Conservation (phyloP, 2,113 vertebrate species). For the Calidris pygmaea region DNA sequence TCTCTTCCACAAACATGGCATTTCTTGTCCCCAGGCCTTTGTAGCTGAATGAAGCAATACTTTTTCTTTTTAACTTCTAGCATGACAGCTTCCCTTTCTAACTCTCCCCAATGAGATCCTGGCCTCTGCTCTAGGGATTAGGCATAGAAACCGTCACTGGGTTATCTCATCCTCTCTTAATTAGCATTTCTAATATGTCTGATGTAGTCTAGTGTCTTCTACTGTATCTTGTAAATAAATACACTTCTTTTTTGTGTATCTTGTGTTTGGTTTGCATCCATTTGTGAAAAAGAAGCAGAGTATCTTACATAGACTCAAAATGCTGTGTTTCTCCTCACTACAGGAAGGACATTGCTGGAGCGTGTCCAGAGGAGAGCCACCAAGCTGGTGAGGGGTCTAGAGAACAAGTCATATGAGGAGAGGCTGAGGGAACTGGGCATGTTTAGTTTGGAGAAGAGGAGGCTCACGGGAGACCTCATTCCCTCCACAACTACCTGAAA, state of each 20-base stretch:
- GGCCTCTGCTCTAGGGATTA: neutral
- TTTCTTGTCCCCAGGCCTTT: neutral
- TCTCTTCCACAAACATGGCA: fast-evolving
- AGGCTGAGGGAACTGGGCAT: too few species aligned
- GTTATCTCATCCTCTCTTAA: neutral
- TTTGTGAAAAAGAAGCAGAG: neutral
- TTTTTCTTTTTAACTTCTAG: neutral
- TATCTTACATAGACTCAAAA: neutral
- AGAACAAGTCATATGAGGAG: too few species aligned
- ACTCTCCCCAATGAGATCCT: neutral
- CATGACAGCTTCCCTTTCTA: neutral
- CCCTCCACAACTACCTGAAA: too few species aligned
- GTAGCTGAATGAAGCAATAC: neutral
- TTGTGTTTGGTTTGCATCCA: neutral
- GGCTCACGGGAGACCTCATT: too few species aligned
- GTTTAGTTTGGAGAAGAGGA: too few species aligned
- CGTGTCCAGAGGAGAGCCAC: too few species aligned
- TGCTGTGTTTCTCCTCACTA: neutral
- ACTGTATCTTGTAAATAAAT: neutral
- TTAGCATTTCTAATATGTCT: neutral
- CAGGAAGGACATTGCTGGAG: too few species aligned
- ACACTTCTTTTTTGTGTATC: neutral
- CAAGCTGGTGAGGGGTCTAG: too few species aligned
- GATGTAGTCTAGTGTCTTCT: neutral
- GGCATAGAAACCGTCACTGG: neutral